Base-by-base conservation (phyloP, 2,797 vertebrate species). In the Benthosema pterotum region DNA sequence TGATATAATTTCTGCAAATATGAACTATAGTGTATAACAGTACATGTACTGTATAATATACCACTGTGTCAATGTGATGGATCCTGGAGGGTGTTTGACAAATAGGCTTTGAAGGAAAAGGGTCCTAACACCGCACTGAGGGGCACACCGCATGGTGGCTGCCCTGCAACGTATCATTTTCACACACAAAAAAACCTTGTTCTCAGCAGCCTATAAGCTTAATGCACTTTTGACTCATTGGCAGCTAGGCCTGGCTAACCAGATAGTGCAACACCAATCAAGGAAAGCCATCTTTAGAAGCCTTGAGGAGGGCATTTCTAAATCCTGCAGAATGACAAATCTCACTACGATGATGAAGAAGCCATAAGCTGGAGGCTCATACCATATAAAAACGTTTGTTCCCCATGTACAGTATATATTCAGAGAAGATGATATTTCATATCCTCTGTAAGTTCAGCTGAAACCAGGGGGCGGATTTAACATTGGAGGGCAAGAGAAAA, bases 301-400 rank as follows among this genome's bases (percentile, higher is more conserved):
- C 75, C 74, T 11, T 38, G 49, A 69, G 65, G 65, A 72, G 83
- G 65, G 77, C 60, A 64, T 76, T 81, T 79, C 11, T 38, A 79
- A 83, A 80, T 79, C 65, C 75, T 69, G 58, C 57, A 51, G 60
- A 78, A 75, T 82, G 67, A 78, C 75, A 80, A 74, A 83, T 74
- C 69, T 83, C 65, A 45, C 56, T 48, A 67, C 66, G 74, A 79
- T 9, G 51, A 67, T 43, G 53, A 80, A 58, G 53, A 80, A 58
- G 42, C 66, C 73, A n/a, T n/a, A 67, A 77, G 72, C 70, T 71
- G 0, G 8, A 66, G 51, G 72, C 63, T 9, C n/a, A n/a, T 38
- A 38, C 32, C 11, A 60, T 57, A 65, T 80, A 84, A 83, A n/a
- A 79, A 54, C 61, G 69, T 83, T 82, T 81, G 66, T 77, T 76